Conservation (phyloP, 2,888 invertebrate species). For the Mylabris sibirica region DNA sequence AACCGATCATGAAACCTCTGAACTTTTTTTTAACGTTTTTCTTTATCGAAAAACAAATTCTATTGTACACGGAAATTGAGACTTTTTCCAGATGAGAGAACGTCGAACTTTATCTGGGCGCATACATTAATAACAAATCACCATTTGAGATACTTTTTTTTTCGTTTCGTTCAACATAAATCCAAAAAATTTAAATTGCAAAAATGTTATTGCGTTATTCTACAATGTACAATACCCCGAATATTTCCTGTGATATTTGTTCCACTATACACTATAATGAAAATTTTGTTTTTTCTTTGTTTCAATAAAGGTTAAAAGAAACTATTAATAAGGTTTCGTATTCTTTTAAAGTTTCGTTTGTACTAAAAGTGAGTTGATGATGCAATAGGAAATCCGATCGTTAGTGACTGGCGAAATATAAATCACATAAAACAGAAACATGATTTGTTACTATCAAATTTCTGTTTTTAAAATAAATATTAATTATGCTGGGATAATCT, state of each 20-base stretch:
- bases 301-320: not conserved
- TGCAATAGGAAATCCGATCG: constrained; percentile 1
- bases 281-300: not conserved
- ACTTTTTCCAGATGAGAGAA: constrained; percentile 4
- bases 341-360: not conserved
- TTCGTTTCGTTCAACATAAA: constrained; percentile 4
- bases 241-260: not conserved
- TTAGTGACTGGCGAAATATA: not conserved
- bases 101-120: constrained; percentile 14
- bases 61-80: not conserved
- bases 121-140: constrained; percentile 20
- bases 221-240: not conserved
- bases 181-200: constrained; percentile 13
- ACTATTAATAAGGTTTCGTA: not conserved
- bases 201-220: constrained; percentile 1
- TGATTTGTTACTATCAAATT: not conserved
- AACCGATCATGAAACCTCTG: not conserved
- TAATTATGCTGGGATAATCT: too few species aligned
- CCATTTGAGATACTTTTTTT: constrained; percentile 10
- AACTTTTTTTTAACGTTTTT: not conserved
- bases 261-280: not conserved
- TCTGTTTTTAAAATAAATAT: not conserved
- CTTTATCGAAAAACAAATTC: not conserved
- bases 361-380: not conserved
- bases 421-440: constrained; percentile 4